These are phyloP conservation scores for Passer domesticus DNA, from an alignment of 2,113 vertebrate species.

Conservation along the genomic window DNA sequence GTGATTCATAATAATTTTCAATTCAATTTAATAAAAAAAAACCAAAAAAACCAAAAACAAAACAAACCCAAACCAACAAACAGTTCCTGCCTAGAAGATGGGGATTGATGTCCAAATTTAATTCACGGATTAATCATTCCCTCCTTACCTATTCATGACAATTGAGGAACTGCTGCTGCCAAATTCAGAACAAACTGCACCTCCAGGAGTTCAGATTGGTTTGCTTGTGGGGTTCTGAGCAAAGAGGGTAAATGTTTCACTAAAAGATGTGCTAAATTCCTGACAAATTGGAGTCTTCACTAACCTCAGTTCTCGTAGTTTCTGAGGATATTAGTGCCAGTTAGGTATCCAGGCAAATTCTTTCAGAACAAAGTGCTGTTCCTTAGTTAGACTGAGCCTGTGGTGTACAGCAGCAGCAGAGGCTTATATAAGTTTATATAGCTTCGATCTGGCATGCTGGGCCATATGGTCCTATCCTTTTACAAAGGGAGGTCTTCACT, in stretches of 20 bases:
- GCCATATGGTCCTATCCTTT: constrained; percentile 21
- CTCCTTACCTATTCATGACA: constrained; percentile 3
- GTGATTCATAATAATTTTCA: not conserved
- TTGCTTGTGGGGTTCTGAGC: not conserved
- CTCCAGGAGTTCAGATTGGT: not conserved
- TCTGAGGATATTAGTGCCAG: not conserved
- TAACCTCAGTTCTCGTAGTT: not conserved
- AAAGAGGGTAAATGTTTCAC: not conserved
- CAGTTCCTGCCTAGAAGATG: not conserved
- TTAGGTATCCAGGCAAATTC: not conserved
- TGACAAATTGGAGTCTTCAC: not conserved
- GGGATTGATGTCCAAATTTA: not conserved
- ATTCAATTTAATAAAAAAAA: not conserved
- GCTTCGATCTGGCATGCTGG: not conserved
- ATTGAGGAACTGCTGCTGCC: not conserved
- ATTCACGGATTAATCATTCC: constrained; percentile 40
- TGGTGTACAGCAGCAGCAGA: not conserved
- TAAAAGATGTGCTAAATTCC: not conserved
- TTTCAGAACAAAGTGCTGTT: not conserved
- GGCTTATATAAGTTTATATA: constrained; percentile 14
- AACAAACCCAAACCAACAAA: not conserved
- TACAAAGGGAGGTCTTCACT: not conserved
- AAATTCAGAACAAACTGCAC: not conserved
- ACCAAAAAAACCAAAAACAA: no score
- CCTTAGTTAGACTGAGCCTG: not conserved